Evolutionary conservation across 1,140 invertebrate species (phyloP), one percentile per base, ranked within the genome.

Genomic region (Drosophila jambulina): DNA sequence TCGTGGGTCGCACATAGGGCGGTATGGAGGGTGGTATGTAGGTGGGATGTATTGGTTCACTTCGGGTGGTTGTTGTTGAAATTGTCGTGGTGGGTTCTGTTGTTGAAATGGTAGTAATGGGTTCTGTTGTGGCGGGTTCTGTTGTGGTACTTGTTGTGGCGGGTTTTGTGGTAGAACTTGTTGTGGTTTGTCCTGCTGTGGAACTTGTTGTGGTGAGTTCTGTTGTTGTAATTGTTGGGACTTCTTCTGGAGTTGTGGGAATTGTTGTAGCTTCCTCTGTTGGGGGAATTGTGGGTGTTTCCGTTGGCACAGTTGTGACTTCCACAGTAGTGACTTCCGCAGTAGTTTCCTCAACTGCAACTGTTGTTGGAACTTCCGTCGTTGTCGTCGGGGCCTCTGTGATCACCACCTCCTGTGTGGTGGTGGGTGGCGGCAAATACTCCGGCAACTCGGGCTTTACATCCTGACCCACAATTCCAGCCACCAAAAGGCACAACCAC

Each of bases 361-460:
- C 23, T 25, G 51, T 25, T 17, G 56, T 25, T 21, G 56, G 4
- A n/a, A n/a, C n/a, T 36, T 42, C 5, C 13, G 29, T 34, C 27
- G 51, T 34, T 8, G 21, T 29, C 13, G 51, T 36, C 17, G 53
- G 9, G 6, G 5, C 48, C 15, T 54, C 60, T 19, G 70, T 61
- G 10, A 65, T 59, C 38, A 13, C 27, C 38, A 13, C 27, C 8
- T 36, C 32, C 32, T 40, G 9, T 8, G 42, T 51, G 36, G 36
- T 51, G 36, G 58, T 64, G 21, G 67, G 27, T 5, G 19, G 27
- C 21, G 60, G 21, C 19, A 84, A 72, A 43, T 88, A 65, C 25
- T 63, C 69, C 1, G 85, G 85, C 12, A 90, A 36, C 38, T 90
- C 71, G 0, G 86, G 81, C 23, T 1, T 5, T 27, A 79, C 48